Conservation (phyloP, 2,797 vertebrate genomes). For the Poeciliopsis infans region DNA sequence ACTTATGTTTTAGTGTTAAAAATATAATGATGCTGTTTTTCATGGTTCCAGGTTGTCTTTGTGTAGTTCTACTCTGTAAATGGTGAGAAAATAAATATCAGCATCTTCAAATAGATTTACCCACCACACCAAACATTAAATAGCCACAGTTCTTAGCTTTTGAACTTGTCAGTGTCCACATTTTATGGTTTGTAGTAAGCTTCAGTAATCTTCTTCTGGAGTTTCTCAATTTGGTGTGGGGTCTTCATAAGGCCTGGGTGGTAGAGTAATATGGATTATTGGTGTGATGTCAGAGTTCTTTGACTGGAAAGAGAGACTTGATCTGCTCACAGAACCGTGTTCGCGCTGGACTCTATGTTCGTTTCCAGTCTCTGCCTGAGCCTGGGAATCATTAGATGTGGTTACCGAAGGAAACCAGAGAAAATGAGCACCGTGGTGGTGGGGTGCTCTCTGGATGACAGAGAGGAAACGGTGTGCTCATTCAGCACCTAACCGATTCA, state of each 20-base stretch:
- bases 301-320: conserved; percentile 73
- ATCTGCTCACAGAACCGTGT: conserved; percentile 48
- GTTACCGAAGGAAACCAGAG: conserved; percentile 67
- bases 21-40: not conserved
- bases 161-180: conserved; percentile 53
- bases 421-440: conserved; percentile 66
- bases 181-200: conserved; percentile 58
- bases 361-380: conserved; percentile 69
- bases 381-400: conserved; percentile 69
- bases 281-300: conserved; percentile 63
- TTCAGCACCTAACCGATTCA: conserved; percentile 57
- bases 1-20: not conserved
- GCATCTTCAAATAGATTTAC: not conserved
- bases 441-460: conserved; percentile 65
- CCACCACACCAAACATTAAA: not conserved
- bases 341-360: conserved; percentile 59
- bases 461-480: conserved; percentile 71
- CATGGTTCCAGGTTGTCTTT: not conserved
- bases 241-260: conserved; percentile 68
- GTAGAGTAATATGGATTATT: conserved; percentile 67
- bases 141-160: conserved; percentile 23
- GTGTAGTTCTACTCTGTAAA: not conserved
- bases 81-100: not conserved
- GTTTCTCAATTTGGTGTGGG: conserved; percentile 65
- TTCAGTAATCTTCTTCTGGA: conserved; percentile 66